Percentiles rank a stretch among this genome's conserved stretches.
phyloP scores from a whole-genome alignment of 2,888 invertebrate genomes.

The Stegophylla sp. region DNA sequence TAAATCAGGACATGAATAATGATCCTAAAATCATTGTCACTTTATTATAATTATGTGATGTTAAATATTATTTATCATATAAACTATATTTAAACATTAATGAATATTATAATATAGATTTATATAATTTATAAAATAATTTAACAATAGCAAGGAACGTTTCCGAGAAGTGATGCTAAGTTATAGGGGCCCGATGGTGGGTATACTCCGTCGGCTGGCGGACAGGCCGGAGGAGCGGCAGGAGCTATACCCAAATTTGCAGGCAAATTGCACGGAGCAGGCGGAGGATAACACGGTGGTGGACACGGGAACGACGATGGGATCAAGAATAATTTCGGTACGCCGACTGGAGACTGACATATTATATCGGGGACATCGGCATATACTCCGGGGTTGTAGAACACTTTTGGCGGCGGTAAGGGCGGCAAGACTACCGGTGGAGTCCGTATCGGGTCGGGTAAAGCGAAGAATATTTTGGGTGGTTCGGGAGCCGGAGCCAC shows the following conservation, averaged over 20 bases:
- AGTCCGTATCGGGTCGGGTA: background rate
- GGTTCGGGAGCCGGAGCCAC: background rate
- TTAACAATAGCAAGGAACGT: too few species aligned
- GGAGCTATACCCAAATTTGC: background rate
- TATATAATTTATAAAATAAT: too few species aligned
- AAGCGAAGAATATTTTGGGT: conserved; percentile 8
- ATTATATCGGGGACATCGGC: conserved; percentile 28
- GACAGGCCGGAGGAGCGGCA: too few species aligned
- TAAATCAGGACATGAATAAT: too few species aligned
- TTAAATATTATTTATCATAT: too few species aligned
- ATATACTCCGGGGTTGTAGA: conserved; percentile 21
- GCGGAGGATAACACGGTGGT: background rate
- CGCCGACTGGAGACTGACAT: conserved; percentile 2
- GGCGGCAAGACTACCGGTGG: conserved; percentile 28
- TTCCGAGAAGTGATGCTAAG: too few species aligned
- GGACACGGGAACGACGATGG: background rate
- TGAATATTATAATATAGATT: too few species aligned
- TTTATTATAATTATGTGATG: too few species aligned
- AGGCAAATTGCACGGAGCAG: background rate
- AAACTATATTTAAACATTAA: too few species aligned
- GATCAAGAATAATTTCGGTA: conserved; percentile 30
- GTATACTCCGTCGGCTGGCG: too few species aligned
- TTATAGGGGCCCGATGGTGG: too few species aligned
- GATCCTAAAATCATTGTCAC: too few species aligned
- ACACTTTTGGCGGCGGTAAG: conserved; percentile 10